These are phyloP conservation scores for Argopecten irradians DNA, from an alignment of 1,140 invertebrate species.

Conservation along the genomic window DNA sequence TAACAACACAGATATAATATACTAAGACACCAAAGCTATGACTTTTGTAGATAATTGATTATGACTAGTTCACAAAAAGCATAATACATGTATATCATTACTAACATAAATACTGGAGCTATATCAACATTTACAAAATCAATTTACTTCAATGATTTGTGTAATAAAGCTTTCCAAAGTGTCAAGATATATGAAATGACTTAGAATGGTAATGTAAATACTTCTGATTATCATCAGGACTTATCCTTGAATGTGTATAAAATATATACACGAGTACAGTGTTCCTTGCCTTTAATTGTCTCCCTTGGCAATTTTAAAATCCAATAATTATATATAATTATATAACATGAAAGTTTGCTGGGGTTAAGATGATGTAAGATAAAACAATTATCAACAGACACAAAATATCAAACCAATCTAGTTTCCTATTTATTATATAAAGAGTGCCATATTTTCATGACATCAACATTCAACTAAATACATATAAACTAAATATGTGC, in stretches of 20 bases:
- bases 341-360: too few relatives aligned
- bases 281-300: too few relatives aligned
- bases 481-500: too few relatives aligned
- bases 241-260: neutral
- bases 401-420: too few relatives aligned
- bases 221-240: neutral
- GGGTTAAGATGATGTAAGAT: too few relatives aligned
- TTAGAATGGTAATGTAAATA: neutral
- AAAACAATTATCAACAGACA: too few relatives aligned
- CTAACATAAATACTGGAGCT: neutral
- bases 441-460: too few relatives aligned
- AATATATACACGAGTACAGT: neutral
- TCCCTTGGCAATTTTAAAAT: too few relatives aligned
- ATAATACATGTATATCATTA: neutral
- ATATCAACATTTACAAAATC: neutral
- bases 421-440: too few relatives aligned
- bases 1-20: too few relatives aligned
- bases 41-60: neutral
- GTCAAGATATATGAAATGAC: neutral
- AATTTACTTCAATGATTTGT: neutral
- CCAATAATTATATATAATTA: too few relatives aligned
- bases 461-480: too few relatives aligned
- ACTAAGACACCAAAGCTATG: neutral
- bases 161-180: neutral
- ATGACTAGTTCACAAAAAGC: constrained; percentile 9